These are phyloP conservation scores for Merluccius polli DNA, from an alignment of 2,797 vertebrate species.

Conservation along the genomic window DNA sequence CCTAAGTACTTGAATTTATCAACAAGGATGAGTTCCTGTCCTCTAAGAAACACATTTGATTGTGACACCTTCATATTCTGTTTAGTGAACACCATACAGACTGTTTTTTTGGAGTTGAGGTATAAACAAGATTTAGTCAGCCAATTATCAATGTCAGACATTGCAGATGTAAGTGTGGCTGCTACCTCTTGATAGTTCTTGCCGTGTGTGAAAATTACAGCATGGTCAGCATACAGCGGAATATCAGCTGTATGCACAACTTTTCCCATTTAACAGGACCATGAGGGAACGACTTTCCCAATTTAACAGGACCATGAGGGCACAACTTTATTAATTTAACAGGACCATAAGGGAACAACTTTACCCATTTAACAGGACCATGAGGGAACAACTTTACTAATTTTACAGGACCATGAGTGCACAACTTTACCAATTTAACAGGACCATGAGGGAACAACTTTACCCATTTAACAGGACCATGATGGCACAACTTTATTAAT, in stretches of 20 bases:
- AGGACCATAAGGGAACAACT: slow-evolving; percentile 25
- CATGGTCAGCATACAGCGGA: too few species aligned
- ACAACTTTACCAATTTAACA: slow-evolving; percentile 26
- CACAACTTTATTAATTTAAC: slow-evolving; percentile 26
- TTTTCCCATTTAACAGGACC: slow-evolving; percentile 17
- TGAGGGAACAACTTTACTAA: slow-evolving; percentile 31
- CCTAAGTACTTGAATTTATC: too few species aligned
- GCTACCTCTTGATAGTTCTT: too few species aligned
- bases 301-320: neutral
- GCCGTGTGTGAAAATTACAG: too few species aligned
- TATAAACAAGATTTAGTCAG: too few species aligned
- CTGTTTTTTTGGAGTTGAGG: too few species aligned
- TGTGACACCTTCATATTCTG: too few species aligned
- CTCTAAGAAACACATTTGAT: too few species aligned
- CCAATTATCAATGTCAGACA: too few species aligned
- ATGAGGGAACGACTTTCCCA: slow-evolving; percentile 34
- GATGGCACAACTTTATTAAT: slow-evolving; percentile 29
- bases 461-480: slow-evolving; percentile 4
- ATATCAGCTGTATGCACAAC: slow-evolving; percentile 38
- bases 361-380: slow-evolving; percentile 11
- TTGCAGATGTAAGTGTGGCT: too few species aligned
- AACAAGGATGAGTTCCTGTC: too few species aligned
- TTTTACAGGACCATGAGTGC: slow-evolving; percentile 3
- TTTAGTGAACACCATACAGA: too few species aligned
- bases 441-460: slow-evolving; percentile 29